Evolutionary conservation across 37 sponge, comb jelly and placozoan species (phyloP).

Genomic region (Hormiphora californensis): DNA sequence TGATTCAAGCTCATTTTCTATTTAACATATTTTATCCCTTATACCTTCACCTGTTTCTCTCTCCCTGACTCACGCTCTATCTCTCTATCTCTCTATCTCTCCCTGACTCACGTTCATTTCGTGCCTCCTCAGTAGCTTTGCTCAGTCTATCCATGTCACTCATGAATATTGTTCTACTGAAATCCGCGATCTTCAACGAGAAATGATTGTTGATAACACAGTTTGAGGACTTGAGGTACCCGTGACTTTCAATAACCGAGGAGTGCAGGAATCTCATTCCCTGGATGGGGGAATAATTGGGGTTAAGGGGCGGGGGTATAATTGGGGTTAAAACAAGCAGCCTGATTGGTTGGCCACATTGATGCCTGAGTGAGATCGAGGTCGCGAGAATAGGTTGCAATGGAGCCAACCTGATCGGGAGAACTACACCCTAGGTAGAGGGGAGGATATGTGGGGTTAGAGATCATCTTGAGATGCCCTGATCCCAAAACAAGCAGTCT

Average conservation of each 20-base stretch:
- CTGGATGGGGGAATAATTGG: not conserved
- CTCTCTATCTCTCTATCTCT: too few species aligned
- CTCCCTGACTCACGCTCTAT: too few species aligned
- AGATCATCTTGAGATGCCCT: too few species aligned
- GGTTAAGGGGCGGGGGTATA: not conserved
- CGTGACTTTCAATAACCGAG: constrained; percentile 36
- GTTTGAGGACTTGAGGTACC: constrained; percentile 44
- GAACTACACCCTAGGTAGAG: too few species aligned
- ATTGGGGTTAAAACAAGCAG: not conserved
- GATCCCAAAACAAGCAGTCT: too few species aligned
- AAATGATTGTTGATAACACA: constrained; percentile 53
- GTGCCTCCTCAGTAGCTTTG: constrained; percentile 34
- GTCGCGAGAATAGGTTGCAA: too few species aligned
- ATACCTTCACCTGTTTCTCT: not conserved
- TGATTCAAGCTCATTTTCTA: not conserved
- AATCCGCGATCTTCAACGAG: constrained; percentile 27
- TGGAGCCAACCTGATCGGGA: too few species aligned
- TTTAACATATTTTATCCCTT: not conserved
- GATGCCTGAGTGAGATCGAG: too few species aligned
- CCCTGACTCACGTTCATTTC: constrained; percentile 33
- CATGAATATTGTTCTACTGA: constrained; percentile 47
- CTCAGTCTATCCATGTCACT: constrained; percentile 48
- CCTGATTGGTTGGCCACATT: too few species aligned
- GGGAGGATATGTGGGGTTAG: too few species aligned
- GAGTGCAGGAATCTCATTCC: constrained; percentile 14